phyloP scores from a whole-genome alignment of 92 coral and sea anemone species.

The Phenganax stokvisi region DNA sequence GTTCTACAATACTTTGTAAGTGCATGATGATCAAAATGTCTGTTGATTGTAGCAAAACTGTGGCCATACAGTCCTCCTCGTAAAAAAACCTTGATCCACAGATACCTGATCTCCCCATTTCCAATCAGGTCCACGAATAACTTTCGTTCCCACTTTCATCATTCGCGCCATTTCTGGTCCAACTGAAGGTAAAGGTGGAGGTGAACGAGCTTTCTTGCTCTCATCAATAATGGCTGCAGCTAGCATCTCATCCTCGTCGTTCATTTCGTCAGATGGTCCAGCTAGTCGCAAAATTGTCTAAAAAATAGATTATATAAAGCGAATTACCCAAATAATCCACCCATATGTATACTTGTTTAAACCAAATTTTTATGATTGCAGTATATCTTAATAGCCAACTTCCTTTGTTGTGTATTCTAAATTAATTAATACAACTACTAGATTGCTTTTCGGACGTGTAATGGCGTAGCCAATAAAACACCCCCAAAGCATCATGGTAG shows the following conservation, averaged over 20 bases:
- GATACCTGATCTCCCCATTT: conserved; percentile 98
- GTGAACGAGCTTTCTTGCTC: conserved; percentile 72
- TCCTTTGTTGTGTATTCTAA: no score
- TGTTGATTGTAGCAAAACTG: no score
- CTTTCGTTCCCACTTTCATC: conserved; percentile 84
- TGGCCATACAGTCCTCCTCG: no score
- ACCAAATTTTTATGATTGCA: no score
- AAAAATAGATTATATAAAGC: background rate
- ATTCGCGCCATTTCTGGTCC: conserved; percentile 91
- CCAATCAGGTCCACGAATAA: conserved; percentile 98
- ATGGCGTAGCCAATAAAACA: background rate
- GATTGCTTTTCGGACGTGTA: no score
- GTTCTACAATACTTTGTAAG: no score
- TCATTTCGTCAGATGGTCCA: conserved; percentile 89
- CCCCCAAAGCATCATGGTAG: background rate
- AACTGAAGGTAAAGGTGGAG: conserved; percentile 68
- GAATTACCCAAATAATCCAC: background rate
- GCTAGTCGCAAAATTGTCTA: conserved; percentile 81
- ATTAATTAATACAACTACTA: no score
- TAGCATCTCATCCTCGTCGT: conserved; percentile 74
- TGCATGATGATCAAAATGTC: no score
- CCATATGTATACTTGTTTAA: no score
- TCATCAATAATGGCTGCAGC: conserved; percentile 94
- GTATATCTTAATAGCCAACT: no score
- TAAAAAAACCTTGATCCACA: background rate